Percentiles rank a stretch among this genome's conserved stretches.
Evolutionary conservation across 2,888 invertebrate genomes (phyloP).

Genomic region (Lapara coniferarum): DNA sequence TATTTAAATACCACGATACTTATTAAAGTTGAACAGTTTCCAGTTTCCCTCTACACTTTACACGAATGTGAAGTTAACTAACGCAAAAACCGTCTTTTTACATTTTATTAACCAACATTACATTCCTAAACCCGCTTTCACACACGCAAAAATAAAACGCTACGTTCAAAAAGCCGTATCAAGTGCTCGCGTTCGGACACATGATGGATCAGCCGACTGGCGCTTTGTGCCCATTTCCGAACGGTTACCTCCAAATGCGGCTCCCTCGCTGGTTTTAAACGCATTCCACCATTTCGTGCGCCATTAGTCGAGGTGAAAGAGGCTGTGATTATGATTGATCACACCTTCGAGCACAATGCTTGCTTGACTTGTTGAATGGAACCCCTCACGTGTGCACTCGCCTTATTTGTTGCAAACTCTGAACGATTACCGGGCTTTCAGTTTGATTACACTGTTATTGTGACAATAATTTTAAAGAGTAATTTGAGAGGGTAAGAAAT

Average conservation of each 20-base stretch:
- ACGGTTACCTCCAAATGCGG: constrained; percentile 78
- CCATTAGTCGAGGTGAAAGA: constrained; percentile 82
- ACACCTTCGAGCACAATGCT: constrained; percentile 64
- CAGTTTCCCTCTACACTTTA: too few relatives aligned
- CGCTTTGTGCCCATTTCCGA: constrained; percentile 77
- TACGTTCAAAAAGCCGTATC: constrained; percentile 37
- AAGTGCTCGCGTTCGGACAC: constrained; percentile 54
- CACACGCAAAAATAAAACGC: constrained; percentile 31
- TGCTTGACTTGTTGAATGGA: constrained; percentile 77
- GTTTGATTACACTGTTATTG: constrained; percentile 32
- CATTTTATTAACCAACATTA: neutral
- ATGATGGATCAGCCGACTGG: constrained; percentile 73
- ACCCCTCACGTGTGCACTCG: constrained; percentile 69
- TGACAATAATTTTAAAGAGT: constrained; percentile 24
- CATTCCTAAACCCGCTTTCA: neutral
- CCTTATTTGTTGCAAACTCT: constrained; percentile 65
- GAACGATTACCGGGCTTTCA: constrained; percentile 44
- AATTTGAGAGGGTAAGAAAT: too few relatives aligned
- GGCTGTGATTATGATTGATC: constrained; percentile 82
- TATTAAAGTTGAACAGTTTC: too few relatives aligned
- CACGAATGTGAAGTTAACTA: neutral
- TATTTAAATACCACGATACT: too few relatives aligned
- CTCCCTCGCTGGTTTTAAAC: constrained; percentile 77
- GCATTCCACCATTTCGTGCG: constrained; percentile 78
- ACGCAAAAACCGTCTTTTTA: neutral